These are phyloP conservation scores for Hyles lineata DNA, from an alignment of 2,888 invertebrate genomes.

Conservation along the genomic window DNA sequence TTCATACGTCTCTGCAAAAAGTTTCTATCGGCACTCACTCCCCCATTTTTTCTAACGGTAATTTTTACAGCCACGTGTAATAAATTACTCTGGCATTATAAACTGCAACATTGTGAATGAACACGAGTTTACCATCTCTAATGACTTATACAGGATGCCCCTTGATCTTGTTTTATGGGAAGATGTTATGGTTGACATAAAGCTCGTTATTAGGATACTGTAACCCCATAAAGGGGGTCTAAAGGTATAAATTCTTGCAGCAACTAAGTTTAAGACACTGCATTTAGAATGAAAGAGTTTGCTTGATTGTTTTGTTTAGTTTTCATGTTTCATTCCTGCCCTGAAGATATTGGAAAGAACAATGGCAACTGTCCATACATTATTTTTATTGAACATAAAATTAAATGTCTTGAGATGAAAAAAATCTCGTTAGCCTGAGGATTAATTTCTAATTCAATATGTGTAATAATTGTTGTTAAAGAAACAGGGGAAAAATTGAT, in stretches of 20 bases:
- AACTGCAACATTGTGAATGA: conserved; percentile 35
- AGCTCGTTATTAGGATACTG: conserved; percentile 15
- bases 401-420: no score
- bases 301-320: no score
- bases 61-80: conserved; percentile 22
- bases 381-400: no score
- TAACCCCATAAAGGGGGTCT: conserved; percentile 14
- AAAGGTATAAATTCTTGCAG: background rate
- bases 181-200: conserved; percentile 29
- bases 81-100: conserved; percentile 35
- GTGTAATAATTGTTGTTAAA: no score
- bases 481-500: no score
- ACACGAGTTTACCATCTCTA: conserved; percentile 25
- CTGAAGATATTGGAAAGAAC: no score
- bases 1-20: background rate
- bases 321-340: no score
- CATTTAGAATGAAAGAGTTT: no score
- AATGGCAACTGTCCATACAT: no score
- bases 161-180: conserved; percentile 29
- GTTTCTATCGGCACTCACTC: background rate
- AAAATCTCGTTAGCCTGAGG: no score
- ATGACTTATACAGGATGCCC: conserved; percentile 24
- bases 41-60: conserved; percentile 23
- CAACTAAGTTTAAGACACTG: background rate
- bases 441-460: no score